These are phyloP conservation scores for Seriola quinqueradiata DNA, from an alignment of 2,113 vertebrate species.

Conservation along the genomic window DNA sequence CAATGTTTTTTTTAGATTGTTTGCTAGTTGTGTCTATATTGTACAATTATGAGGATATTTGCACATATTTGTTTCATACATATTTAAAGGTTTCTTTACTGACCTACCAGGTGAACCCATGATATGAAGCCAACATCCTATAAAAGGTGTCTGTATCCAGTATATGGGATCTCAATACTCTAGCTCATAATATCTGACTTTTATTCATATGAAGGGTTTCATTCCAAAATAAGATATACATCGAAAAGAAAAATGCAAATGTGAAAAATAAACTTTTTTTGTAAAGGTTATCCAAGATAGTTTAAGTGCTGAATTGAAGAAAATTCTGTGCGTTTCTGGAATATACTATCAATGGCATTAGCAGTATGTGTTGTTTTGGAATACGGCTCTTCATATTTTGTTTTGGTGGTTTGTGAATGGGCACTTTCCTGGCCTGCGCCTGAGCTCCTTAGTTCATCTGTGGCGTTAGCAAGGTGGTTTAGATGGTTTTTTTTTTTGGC, in stretches of 20 bases:
- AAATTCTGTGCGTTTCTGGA: neutral
- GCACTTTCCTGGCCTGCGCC: slow-evolving; percentile 25
- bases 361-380: slow-evolving; percentile 14
- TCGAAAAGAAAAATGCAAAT: neutral
- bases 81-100: neutral
- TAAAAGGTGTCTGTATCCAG: neutral
- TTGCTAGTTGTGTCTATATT: slow-evolving; percentile 23
- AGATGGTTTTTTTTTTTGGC: slow-evolving; percentile 25
- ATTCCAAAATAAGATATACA: neutral
- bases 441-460: slow-evolving; percentile 50
- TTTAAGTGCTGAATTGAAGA: neutral
- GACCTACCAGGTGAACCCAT: no score
- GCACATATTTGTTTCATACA: slow-evolving; percentile 43
- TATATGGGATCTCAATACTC: neutral
- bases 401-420: slow-evolving; percentile 30
- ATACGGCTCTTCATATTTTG: slow-evolving; percentile 23
- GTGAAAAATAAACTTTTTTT: neutral
- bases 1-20: neutral
- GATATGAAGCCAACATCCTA: neutral
- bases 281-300: neutral
- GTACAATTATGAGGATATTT: slow-evolving; percentile 47
- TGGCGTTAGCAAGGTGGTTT: slow-evolving; percentile 39
- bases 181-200: slow-evolving; percentile 8
- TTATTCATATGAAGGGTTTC: slow-evolving; percentile 20
- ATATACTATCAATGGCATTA: neutral